Percentiles rank a stretch among this genome's conserved stretches.
Evolutionary conservation across 2,113 vertebrate species (phyloP).

Genomic region (Sminthopsis crassicaudata): DNA sequence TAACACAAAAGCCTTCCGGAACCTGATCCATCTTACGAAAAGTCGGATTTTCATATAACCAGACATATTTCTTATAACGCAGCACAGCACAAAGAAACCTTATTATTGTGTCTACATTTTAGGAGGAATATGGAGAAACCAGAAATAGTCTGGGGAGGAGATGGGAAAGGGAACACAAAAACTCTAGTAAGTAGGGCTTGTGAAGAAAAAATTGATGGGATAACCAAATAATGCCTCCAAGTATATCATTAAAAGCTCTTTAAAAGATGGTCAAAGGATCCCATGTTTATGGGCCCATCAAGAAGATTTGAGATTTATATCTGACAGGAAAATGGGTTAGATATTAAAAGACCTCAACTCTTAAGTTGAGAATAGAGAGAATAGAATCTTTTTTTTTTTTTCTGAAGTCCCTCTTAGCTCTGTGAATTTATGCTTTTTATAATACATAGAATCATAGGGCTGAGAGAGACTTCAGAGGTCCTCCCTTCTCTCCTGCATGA

Average conservation of each 20-base stretch:
- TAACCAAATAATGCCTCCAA: conserved; percentile 8
- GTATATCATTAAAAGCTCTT: neutral
- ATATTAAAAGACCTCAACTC: neutral
- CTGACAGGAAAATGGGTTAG: conserved; percentile 33
- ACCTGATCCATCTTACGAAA: neutral
- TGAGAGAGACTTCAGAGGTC: neutral
- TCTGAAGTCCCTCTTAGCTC: neutral
- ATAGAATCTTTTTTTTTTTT: neutral
- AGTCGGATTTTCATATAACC: neutral
- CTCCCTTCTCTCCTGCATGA: neutral
- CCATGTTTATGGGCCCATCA: conserved; percentile 33
- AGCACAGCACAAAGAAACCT: neutral
- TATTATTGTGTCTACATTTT: neutral
- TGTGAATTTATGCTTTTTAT: neutral
- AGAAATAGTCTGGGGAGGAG: neutral
- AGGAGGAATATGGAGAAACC: neutral
- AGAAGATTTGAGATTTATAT: conserved; percentile 20
- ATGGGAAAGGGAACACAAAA: neutral
- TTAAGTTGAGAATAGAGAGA: neutral
- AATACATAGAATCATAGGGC: neutral
- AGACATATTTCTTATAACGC: neutral
- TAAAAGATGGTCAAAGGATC: neutral
- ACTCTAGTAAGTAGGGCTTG: neutral
- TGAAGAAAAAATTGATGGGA: neutral
- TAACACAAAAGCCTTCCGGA: neutral